These are phyloP conservation scores for Engystomops pustulosus DNA, from an alignment of 2,113 vertebrate species.

Conservation along the genomic window DNA sequence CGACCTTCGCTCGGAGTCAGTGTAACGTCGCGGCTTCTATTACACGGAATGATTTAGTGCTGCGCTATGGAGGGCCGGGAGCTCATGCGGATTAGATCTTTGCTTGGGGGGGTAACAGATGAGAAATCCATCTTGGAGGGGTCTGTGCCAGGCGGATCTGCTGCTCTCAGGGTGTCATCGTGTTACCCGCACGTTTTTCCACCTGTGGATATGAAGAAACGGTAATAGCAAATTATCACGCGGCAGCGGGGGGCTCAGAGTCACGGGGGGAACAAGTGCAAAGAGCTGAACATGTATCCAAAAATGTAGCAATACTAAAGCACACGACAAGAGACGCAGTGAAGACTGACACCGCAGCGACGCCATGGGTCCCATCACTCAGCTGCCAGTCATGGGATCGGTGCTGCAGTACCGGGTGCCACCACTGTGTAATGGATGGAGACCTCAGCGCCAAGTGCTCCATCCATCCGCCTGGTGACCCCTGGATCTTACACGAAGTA, in stretches of 20 bases:
- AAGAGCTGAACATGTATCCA: background rate
- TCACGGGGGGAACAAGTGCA: background rate
- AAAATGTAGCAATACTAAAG: no score
- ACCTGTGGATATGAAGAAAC: background rate
- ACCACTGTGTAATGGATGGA: no score
- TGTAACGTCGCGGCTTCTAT: background rate
- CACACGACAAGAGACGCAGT: no score
- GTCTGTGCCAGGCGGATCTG: background rate
- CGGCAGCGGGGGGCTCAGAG: background rate
- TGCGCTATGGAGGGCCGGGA: background rate
- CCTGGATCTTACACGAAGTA: no score
- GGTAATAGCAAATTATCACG: constrained; percentile 21
- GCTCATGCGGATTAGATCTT: constrained; percentile 29
- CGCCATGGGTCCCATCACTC: no score
- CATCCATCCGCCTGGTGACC: no score
- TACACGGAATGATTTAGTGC: constrained; percentile 29
- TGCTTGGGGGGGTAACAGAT: background rate
- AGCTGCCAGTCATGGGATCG: no score
- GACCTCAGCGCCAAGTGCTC: no score
- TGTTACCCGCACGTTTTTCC: constrained; percentile 8
- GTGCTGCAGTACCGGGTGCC: no score
- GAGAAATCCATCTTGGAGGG: constrained; percentile 15
- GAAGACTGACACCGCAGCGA: no score
- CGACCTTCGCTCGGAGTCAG: constrained; percentile 39
- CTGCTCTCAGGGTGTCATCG: background rate